Evolutionary conservation across 1,140 invertebrate genomes (phyloP).

Genomic region (Maniola jurtina): DNA sequence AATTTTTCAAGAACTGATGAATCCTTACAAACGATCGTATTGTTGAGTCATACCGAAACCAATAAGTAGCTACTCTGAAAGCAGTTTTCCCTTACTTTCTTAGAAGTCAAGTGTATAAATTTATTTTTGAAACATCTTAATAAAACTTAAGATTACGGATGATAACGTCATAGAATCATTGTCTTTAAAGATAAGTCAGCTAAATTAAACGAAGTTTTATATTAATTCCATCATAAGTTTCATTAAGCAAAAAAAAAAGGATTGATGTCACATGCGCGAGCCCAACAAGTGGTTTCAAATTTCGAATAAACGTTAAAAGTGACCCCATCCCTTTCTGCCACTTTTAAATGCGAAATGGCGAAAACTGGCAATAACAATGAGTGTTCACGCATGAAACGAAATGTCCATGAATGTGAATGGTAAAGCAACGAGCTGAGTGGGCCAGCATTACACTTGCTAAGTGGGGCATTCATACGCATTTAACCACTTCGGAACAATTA

Average conservation of each 20-base stretch:
- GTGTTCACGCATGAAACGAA: neutral
- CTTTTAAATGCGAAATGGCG: neutral
- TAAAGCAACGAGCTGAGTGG: constrained; percentile 29
- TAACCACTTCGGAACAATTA: constrained; percentile 63
- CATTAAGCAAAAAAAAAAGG: neutral
- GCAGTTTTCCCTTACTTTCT: constrained; percentile 5
- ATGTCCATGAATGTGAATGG: constrained; percentile 26
- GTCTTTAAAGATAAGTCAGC: no score
- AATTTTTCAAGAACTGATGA: constrained; percentile 16
- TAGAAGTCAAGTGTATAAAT: no score
- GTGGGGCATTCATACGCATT: constrained; percentile 51
- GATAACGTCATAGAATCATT: no score
- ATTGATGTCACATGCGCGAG: neutral
- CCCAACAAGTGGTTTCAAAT: neutral
- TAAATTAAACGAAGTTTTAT: no score
- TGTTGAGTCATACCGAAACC: constrained; percentile 14
- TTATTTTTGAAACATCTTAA: no score
- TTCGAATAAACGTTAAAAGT: neutral
- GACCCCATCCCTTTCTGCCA: neutral
- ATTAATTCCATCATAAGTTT: no score
- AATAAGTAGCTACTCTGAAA: neutral
- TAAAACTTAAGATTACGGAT: no score
- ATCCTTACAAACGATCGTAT: constrained; percentile 4
- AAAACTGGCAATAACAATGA: constrained; percentile 3
- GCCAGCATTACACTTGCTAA: constrained; percentile 40